Percentiles rank a stretch among this genome's conserved stretches.
Conservation (phyloP, 2,888 invertebrate species). For the Caenorhabditis parvicauda region DNA sequence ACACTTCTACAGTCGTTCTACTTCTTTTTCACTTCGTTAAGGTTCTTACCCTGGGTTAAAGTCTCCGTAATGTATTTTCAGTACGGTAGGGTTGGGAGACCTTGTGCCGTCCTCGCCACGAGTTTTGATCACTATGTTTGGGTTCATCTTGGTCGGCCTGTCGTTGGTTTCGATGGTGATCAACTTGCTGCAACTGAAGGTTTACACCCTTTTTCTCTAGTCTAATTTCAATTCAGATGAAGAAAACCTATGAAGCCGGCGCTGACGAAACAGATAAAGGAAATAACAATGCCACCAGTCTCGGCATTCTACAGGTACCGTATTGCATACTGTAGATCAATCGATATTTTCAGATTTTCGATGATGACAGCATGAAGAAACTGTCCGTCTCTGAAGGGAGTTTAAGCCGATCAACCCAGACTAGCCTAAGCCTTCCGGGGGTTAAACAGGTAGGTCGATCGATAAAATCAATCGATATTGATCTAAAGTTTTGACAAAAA, state of each 20-base stretch:
- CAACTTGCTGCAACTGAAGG: slow-evolving; percentile 44
- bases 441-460: slow-evolving; percentile 30
- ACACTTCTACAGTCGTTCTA: slow-evolving; percentile 86
- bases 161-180: slow-evolving; percentile 52
- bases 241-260: slow-evolving; percentile 49
- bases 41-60: slow-evolving; percentile 4
- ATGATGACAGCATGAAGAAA: slow-evolving; percentile 7
- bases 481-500: too few species aligned
- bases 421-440: slow-evolving; percentile 41
- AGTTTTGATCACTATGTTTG: slow-evolving; percentile 84
- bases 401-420: slow-evolving; percentile 41
- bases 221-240: slow-evolving; percentile 28
- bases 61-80: slow-evolving; percentile 4
- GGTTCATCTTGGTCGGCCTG: slow-evolving; percentile 83
- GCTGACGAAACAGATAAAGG: background rate
- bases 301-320: slow-evolving; percentile 21
- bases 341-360: background rate
- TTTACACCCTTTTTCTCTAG: background rate
- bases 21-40: slow-evolving; percentile 90
- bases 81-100: slow-evolving; percentile 52
- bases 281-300: slow-evolving; percentile 4
- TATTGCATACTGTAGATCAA: background rate
- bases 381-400: slow-evolving; percentile 19
- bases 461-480: too few species aligned
- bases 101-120: slow-evolving; percentile 71